These are phyloP conservation scores for Columba livia DNA, from an alignment of 2,113 vertebrate species.

Conservation along the genomic window DNA sequence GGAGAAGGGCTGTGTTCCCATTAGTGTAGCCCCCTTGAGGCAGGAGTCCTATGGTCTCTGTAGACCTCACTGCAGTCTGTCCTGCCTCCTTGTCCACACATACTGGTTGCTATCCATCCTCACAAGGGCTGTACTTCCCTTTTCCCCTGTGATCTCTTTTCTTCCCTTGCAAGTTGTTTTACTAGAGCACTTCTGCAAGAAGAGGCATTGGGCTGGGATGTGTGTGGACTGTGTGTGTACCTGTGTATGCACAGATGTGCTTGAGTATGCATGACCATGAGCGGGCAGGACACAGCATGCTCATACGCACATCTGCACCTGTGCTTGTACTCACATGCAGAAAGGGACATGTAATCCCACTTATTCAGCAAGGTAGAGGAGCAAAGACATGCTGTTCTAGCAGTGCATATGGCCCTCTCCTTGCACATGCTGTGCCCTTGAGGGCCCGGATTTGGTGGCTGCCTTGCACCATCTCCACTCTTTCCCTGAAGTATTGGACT, in stretches of 20 bases:
- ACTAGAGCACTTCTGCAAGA: not conserved
- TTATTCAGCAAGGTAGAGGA: not conserved
- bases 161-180: not conserved
- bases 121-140: not conserved
- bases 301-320: accelerated
- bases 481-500: not conserved
- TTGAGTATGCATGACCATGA: not conserved
- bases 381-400: not conserved
- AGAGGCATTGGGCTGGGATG: not conserved
- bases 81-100: not conserved
- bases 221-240: not conserved
- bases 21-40: not conserved
- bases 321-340: not conserved
- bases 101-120: not conserved
- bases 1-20: not conserved
- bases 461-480: not conserved
- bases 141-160: not conserved
- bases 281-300: not conserved
- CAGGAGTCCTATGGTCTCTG: not conserved
- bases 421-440: not conserved
- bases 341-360: not conserved
- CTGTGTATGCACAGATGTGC: not conserved
- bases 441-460: not conserved
- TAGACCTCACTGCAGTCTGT: not conserved
- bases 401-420: not conserved